These are phyloP conservation scores for Nasua narica DNA, from an alignment of 2,797 vertebrate genomes.

Conservation along the genomic window DNA sequence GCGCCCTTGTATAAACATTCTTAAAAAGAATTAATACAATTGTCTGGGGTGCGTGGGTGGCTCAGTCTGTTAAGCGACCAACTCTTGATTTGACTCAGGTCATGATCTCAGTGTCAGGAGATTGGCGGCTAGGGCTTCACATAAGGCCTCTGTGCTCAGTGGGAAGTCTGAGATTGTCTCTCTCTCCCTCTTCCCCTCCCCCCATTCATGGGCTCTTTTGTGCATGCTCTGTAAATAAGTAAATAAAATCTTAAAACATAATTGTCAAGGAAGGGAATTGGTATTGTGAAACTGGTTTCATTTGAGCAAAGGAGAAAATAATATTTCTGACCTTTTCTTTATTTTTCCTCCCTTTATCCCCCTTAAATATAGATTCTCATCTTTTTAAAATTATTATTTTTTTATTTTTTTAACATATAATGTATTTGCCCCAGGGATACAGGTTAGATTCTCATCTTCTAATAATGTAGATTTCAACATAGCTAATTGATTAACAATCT, in stretches of 20 bases:
- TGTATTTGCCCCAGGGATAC: too few relatives aligned
- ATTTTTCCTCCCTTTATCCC: background rate
- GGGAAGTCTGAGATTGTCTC: background rate
- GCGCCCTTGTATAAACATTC: background rate
- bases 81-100: background rate
- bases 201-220: background rate
- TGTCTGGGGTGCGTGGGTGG: background rate
- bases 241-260: background rate
- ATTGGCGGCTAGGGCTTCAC: rapidly evolving
- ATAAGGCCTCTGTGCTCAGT: background rate
- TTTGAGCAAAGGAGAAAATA: constrained; percentile 16
- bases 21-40: background rate
- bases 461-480: background rate
- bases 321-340: background rate
- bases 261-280: background rate
- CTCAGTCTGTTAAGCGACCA: background rate
- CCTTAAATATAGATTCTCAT: background rate
- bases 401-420: too few relatives aligned
- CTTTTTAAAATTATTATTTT: background rate
- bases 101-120: background rate
- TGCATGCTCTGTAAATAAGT: background rate
- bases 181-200: background rate
- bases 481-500: background rate
- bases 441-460: background rate
- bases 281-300: background rate